A percentile compares a stretch with the other conserved stretches of the same genome.
phyloP scores from a whole-genome alignment of 30 jellyfish, hydroid and myxozoan species.

The Morbakka virulenta region DNA sequence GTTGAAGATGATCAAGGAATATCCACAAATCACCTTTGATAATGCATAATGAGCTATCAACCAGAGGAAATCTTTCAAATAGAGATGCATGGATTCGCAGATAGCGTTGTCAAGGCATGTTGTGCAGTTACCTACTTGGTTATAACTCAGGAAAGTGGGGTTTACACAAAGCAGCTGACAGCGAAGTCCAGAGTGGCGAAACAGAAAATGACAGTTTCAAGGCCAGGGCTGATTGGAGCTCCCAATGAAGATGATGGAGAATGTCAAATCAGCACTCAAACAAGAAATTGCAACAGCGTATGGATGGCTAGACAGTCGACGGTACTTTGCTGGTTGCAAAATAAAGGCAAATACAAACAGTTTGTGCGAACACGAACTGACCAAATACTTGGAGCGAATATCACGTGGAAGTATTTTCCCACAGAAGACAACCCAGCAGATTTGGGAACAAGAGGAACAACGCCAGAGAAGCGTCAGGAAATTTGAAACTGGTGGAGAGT shows the following conservation, averaged over 20 bases:
- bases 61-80: constrained; percentile 1
- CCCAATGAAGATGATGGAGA: constrained; percentile 27
- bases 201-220: constrained; percentile 22
- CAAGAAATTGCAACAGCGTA: background rate
- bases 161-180: constrained; percentile 8
- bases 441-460: constrained; percentile 56
- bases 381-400: constrained; percentile 33
- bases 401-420: constrained; percentile 47
- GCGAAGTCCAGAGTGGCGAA: constrained; percentile 48
- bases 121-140: constrained; percentile 44
- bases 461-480: constrained; percentile 13
- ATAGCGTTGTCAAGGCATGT: constrained; percentile 28
- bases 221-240: constrained; percentile 37
- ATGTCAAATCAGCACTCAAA: constrained; percentile 19
- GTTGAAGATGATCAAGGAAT: background rate
- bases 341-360: constrained; percentile 47
- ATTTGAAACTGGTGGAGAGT: constrained; percentile 25
- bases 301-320: constrained; percentile 44
- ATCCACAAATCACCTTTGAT: constrained; percentile 8
- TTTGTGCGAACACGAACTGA: constrained; percentile 39
- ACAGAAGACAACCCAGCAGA: constrained; percentile 60
- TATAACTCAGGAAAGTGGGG: constrained; percentile 29
- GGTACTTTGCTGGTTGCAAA: constrained; percentile 49
- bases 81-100: constrained; percentile 46
- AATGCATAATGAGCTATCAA: constrained; percentile 27